Base-by-base conservation (phyloP, 2,888 invertebrate genomes). In the Cheilosia variabilis region DNA sequence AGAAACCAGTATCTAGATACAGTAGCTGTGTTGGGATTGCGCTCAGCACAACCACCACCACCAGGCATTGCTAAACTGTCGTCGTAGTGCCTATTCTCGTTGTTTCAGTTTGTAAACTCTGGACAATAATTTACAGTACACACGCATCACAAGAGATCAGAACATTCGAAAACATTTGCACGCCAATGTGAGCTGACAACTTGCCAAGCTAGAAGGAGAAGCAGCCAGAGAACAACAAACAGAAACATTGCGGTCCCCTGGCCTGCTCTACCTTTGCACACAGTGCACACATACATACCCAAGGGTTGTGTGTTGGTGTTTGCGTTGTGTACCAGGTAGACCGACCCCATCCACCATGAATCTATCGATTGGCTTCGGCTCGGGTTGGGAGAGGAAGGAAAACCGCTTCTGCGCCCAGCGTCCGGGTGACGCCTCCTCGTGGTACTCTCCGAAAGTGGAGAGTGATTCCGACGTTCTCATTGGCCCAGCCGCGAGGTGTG, bases 91-190 rank as follows among this genome's bases (percentile, higher is more conserved):
- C 47, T 47, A 17, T 55, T 63, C 34, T 69, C 58, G 37, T 68
- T 60, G 68, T 79, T 22, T 80, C 79, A 88, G 88, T 88, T 88
- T 88, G 88, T 88, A 88, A 88, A 88, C 88, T 88, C 87, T 83
- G 76, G 77, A 71, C 88, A 88, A 88, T 88, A 88, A 88, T 88
- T 88, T 88, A 88, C 88, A 66, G 87, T 83, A 86, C 88, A 88
- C 88, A 88, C 88, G 88, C 87, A 88, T 88, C 87, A 87, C 72
- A 84, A 79, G 72, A 76, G 75, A 87, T 87, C 83, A 80, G 83
- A 77, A 87, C 86, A 86, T 86, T 86, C 80, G 80, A 86, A 86
- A 86, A 86, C 86, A 86, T 86, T 86, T 86, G 86, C 81, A 86
- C 72, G 86, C 86, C 86, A 86, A 86, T 68, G 86, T 86, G 76